Percentiles rank a stretch among this genome's conserved stretches.
Evolutionary conservation across 1,140 invertebrate species (phyloP).

Genomic region (Pentalonia nigronervosa): DNA sequence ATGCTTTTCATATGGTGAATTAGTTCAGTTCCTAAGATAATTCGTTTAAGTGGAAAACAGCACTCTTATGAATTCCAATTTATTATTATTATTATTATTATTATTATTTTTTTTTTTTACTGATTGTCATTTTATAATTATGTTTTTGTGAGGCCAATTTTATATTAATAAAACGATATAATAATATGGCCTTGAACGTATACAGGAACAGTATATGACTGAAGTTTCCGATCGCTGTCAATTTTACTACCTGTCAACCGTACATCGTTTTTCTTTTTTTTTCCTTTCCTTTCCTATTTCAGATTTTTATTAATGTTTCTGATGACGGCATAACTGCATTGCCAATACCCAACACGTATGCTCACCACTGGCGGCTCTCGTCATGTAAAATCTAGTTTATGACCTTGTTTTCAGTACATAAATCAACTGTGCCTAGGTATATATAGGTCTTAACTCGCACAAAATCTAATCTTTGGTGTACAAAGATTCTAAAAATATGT

Average conservation of each 20-base stretch:
- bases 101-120: not conserved
- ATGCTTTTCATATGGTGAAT: too few species aligned
- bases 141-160: not conserved
- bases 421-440: not conserved
- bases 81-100: not conserved
- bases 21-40: not conserved
- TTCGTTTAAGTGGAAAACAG: not conserved
- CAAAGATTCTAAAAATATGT: not conserved
- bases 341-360: not conserved
- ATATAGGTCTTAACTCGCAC: not conserved
- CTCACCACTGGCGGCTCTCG: not conserved
- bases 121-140: not conserved
- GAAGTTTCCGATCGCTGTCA: slow-evolving; percentile 37
- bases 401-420: not conserved
- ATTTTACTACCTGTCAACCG: slow-evolving; percentile 30
- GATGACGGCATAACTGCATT: not conserved
- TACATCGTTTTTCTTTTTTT: slow-evolving; percentile 15
- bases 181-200: not conserved
- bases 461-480: not conserved
- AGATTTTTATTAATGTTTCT: slow-evolving; percentile 41
- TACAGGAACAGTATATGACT: not conserved
- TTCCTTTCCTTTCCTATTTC: not conserved
- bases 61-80: not conserved
- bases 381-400: slow-evolving; percentile 37
- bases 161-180: not conserved